phyloP scores from a whole-genome alignment of 2,113 vertebrate species.

The Triplophysa tibetana region DNA sequence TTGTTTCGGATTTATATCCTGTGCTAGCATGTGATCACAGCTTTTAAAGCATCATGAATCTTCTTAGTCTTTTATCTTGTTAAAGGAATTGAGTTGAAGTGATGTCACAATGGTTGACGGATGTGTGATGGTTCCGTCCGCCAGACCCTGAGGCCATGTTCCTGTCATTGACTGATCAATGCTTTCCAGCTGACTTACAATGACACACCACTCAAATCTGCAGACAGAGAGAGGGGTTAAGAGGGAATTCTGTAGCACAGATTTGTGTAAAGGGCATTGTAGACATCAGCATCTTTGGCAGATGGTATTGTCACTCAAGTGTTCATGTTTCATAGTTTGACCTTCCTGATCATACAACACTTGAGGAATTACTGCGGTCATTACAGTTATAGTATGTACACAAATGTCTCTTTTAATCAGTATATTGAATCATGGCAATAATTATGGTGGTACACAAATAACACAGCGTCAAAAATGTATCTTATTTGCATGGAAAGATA shows the following conservation, averaged over 20 bases:
- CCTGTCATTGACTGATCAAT: conserved; percentile 33
- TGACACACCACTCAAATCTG: conserved; percentile 2
- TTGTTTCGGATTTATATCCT: conserved; percentile 17
- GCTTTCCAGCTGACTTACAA: conserved; percentile 16
- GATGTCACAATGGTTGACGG: conserved; percentile 1
- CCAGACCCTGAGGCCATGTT: conserved; percentile 15
- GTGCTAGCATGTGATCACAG: conserved; percentile 13
- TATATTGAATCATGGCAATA: no score
- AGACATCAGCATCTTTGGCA: background rate
- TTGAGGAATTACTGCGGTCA: no score
- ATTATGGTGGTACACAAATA: no score
- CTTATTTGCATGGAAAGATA: no score
- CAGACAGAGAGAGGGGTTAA: background rate
- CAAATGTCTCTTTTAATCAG: no score
- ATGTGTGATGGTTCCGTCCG: conserved; percentile 12
- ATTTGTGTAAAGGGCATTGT: conserved; percentile 1
- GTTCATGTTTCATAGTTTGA: no score
- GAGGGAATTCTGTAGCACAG: conserved; percentile 4
- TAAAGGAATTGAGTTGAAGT: conserved; percentile 20
- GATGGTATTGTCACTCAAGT: background rate
- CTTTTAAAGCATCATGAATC: conserved; percentile 27
- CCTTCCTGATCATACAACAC: no score
- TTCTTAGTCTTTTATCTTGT: conserved; percentile 30
- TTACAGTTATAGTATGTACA: no score
- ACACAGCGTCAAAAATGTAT: no score